Evolutionary conservation across 2,888 invertebrate genomes (phyloP), one percentile per base, ranked within the genome.

Genomic region (Formica aserva): DNA sequence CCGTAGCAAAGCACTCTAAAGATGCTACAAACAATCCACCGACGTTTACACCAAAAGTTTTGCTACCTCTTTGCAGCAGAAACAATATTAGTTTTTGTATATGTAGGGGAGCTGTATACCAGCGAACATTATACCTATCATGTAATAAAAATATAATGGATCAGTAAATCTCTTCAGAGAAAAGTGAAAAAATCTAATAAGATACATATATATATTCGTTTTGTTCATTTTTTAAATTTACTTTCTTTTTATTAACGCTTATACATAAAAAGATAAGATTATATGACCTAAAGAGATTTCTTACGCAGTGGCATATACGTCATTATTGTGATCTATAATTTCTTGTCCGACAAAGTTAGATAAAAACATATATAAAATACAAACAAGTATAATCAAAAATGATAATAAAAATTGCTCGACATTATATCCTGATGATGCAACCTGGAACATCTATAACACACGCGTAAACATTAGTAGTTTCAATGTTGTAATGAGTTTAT

Each of bases 1-100:
- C 77, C 67, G 69, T 57, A 5, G 57, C 57, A 57, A 78, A 78
- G 32, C 29, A 57, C 18, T 78, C 52, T 57, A 69, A n/a, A 1
- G 67, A 78, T 32, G 69, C 67, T 8, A 41, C 5, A 6, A 78
- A 78, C 15, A 67, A 35, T 69, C 41, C 32, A 69, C 67, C 22
- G 3, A 78, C 0, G 32, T 0, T 6, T 1, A 78, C 0, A 0
- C 41, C 41, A 45, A 78, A 76, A 66, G 1, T 3, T 9, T 69
- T 78, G 29, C 6, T 67, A 13, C 69, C 69, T 78, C 69, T 78
- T 78, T 41, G 67, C 1, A 78, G 13, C 6, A 78, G 1, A 4
- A 78, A 18, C 3, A 67, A 1, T 67, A 78, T 78, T 5, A 69
- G 3, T 8, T 15, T 78, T 57, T 78, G 77, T 57, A 78, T 15